Evolutionary conservation across 2,888 invertebrate genomes (phyloP).

Genomic region (Nezara viridula): DNA sequence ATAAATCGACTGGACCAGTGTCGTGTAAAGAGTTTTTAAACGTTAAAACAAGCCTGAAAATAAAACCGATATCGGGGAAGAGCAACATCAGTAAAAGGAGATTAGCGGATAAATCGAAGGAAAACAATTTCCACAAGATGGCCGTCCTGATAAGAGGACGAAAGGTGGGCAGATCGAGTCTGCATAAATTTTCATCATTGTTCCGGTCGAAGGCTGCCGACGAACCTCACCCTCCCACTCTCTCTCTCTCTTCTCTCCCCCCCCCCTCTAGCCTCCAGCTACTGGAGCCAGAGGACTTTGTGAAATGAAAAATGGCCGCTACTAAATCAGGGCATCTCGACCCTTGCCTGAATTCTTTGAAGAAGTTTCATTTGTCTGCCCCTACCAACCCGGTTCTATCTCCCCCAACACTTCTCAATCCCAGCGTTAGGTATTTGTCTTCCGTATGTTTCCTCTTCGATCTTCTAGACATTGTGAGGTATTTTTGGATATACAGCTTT

Average conservation of each 20-base stretch:
- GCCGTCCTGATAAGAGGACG: not conserved
- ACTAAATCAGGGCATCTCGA: not conserved
- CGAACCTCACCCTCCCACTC: not conserved
- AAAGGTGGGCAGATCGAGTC: not conserved
- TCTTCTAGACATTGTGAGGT: not conserved
- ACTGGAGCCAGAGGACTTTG: conserved; percentile 9
- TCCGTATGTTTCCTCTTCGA: not conserved
- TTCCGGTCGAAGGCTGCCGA: not conserved
- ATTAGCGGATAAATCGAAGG: not conserved
- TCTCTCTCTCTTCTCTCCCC: too few species aligned
- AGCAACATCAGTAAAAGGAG: not conserved
- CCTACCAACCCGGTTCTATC: not conserved
- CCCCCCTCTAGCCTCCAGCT: not conserved
- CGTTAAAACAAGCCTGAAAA: not conserved
- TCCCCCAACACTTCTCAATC: not conserved
- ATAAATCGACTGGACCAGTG: too few species aligned
- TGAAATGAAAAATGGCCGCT: not conserved
- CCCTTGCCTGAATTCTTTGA: not conserved
- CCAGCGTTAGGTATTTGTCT: not conserved
- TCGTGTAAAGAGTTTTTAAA: too few species aligned
- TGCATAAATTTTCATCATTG: conserved; percentile 48
- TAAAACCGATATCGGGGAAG: not conserved
- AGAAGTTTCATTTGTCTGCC: conserved; percentile 4
- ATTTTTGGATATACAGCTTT: too few species aligned
- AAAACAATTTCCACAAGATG: conserved; percentile 27